Evolutionary conservation across 2,797 vertebrate genomes (phyloP).

Genomic region (Xerus rutilus): DNA sequence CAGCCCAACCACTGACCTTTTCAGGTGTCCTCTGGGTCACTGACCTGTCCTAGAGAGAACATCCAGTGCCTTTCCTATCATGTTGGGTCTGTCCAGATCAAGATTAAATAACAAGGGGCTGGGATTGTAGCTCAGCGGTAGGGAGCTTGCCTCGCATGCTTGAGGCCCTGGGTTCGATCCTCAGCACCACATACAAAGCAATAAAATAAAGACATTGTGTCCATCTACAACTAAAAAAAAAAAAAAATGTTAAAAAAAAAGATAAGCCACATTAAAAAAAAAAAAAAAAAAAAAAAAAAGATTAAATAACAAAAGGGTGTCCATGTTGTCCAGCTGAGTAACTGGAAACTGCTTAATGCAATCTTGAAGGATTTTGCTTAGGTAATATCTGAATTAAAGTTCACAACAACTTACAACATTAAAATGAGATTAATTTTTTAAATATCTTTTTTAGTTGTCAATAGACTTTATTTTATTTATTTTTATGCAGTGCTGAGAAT

Average conservation of each 20-base stretch:
- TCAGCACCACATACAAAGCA: too few species aligned
- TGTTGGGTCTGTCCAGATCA: neutral
- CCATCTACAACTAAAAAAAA: too few species aligned
- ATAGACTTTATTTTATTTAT: too few species aligned
- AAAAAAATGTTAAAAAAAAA: too few species aligned
- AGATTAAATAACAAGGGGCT: neutral
- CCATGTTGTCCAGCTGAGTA: neutral
- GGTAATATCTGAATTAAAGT: constrained; percentile 38
- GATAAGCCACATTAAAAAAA: too few species aligned
- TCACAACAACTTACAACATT: constrained; percentile 49
- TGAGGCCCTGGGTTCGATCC: too few species aligned
- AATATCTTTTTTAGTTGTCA: too few species aligned
- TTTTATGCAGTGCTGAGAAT: too few species aligned
- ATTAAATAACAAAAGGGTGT: neutral
- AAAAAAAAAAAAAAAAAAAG: too few species aligned
- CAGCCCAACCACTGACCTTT: neutral
- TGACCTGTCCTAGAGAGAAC: neutral
- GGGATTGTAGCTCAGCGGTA: too few species aligned
- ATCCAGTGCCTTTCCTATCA: neutral
- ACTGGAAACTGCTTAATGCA: neutral
- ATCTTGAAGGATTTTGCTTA: neutral
- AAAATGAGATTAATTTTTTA: neutral
- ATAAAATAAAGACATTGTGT: too few species aligned
- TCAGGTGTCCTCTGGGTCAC: neutral
- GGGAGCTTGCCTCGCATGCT: too few species aligned